Base-by-base conservation (phyloP, 1,140 invertebrate genomes). In the Mylabris phalerata region DNA sequence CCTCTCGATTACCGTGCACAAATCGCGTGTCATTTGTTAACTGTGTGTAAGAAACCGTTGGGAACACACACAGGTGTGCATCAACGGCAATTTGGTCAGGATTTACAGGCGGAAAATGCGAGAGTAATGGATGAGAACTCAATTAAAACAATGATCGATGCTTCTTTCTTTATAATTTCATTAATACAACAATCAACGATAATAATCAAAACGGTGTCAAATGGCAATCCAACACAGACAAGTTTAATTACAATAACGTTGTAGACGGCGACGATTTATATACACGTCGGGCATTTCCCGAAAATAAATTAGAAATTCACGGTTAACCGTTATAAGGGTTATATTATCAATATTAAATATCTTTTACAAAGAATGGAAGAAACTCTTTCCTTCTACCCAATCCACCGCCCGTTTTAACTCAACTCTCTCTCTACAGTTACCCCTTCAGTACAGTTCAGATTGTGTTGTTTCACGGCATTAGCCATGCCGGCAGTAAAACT, bases 1-100 rank as follows among this genome's bases (percentile, higher is more conserved):
- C 61, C 66, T 69, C 67, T 71, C 69, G 69, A 71, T 71, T 71
- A 71, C 69, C 65, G 66, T 19, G 19, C 66, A 62, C 63, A 71
- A 71, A 71, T 71, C 69, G 69, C 67, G 59, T 67, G 69, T 69
- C 69, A 71, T 71, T 71, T 71, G 69, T 71, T 67, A 67, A 62
- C 62, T 66, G 59, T 57, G 19, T 19, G 19, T 19, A 19, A 57
- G 65, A 51, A 64, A 65, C 19, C 66, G 66, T 61, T 68, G 68
- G 64, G 67, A 70, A 67, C 50, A 60, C 63, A 62, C 68, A 70
- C 67, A 32, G 32, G 32, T 32, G 68, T 70, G 68, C 62, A 63
- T 50, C 48, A 45, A 46, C 55, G 56, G 67, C 65, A 68, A 70
- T 70, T 70, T 70, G 65, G 68, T 58, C 62, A 62, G 68, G 68